Percentiles rank a stretch among this genome's conserved stretches.
phyloP scores from a whole-genome alignment of 2,797 vertebrate species.

The Ceryle rudis region DNA sequence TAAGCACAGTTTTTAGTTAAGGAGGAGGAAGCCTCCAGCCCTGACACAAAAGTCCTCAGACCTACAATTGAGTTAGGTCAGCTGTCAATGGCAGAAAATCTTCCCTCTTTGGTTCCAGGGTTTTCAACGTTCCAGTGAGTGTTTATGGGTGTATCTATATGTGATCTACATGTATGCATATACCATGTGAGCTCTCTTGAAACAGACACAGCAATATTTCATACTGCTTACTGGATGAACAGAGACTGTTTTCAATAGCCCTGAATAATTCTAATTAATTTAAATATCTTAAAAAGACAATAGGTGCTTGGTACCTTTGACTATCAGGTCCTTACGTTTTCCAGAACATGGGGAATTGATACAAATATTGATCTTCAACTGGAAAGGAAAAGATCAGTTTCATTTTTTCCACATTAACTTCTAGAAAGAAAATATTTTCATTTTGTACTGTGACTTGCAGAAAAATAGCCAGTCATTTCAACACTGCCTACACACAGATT shows the following conservation, averaged over 20 bases:
- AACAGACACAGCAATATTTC: background rate
- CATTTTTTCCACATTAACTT: background rate
- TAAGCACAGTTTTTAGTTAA: background rate
- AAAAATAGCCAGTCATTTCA: background rate
- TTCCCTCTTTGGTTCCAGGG: background rate
- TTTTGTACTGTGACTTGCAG: background rate
- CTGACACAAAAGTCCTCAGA: background rate
- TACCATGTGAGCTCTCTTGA: background rate
- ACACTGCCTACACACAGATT: background rate
- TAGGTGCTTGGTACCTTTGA: background rate
- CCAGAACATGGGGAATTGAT: background rate
- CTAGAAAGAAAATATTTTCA: background rate
- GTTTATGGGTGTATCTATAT: background rate
- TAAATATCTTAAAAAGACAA: background rate
- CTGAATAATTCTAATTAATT: background rate
- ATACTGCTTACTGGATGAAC: background rate
- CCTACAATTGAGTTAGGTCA: constrained; percentile 1
- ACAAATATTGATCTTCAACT: background rate
- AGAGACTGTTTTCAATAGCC: background rate
- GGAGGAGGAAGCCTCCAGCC: background rate
- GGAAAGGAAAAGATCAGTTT: background rate
- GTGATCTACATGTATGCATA: fast-evolving
- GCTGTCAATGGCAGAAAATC: background rate
- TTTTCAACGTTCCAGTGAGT: background rate
- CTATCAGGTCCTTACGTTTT: background rate